Conservation (phyloP, 2,888 invertebrate species). For the Eurytoma adleriae region DNA sequence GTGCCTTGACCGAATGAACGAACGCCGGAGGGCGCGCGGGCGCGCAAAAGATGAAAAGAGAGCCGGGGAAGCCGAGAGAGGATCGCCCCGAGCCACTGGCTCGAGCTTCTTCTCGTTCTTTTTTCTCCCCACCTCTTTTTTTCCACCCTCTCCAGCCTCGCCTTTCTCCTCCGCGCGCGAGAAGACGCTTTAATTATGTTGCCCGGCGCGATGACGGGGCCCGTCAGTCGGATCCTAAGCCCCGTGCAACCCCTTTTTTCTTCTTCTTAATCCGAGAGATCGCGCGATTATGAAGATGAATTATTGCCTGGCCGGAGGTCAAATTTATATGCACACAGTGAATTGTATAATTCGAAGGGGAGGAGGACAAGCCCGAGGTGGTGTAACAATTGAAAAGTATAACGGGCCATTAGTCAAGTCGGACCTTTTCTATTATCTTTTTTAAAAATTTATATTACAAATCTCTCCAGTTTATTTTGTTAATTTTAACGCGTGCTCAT, state of each 20-base stretch:
- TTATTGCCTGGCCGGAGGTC: neutral
- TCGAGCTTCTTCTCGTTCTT: slow-evolving; percentile 15
- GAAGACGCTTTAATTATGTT: slow-evolving; percentile 46
- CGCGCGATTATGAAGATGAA: slow-evolving; percentile 5
- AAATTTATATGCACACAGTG: too few relatives aligned
- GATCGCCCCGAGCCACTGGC: slow-evolving; percentile 41
- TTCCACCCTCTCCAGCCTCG: neutral
- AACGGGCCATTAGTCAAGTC: too few relatives aligned
- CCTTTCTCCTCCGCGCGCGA: neutral
- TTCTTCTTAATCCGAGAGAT: neutral
- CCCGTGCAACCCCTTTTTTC: neutral
- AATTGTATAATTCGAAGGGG: too few relatives aligned
- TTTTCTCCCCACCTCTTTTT: neutral
- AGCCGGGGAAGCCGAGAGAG: slow-evolving; percentile 32
- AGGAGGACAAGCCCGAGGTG: too few relatives aligned
- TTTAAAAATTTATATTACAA: too few relatives aligned
- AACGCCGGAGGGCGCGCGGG: slow-evolving; percentile 27
- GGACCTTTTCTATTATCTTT: too few relatives aligned
- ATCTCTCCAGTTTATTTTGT: too few relatives aligned
- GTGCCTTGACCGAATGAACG: slow-evolving; percentile 48
- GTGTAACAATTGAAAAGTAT: too few relatives aligned
- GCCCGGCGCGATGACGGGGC: slow-evolving; percentile 7
- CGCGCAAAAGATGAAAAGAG: slow-evolving; percentile 35
- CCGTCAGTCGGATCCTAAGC: slow-evolving; percentile 16
- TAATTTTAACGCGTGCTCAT: too few relatives aligned